Evolutionary conservation across 2,113 vertebrate genomes (phyloP).

Genomic region (Cacatua alba): DNA sequence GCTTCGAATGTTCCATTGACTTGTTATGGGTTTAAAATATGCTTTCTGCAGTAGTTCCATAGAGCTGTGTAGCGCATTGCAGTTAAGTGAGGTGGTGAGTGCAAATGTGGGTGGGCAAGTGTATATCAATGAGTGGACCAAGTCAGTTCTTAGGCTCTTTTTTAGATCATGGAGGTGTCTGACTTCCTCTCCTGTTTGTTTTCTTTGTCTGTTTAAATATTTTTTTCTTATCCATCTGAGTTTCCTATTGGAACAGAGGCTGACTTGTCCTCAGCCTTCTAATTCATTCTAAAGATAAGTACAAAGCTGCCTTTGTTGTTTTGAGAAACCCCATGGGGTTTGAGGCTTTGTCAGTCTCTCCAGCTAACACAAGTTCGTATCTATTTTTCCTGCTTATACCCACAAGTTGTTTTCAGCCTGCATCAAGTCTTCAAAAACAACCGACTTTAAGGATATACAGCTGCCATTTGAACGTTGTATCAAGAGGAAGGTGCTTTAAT

Average conservation of each 20-base stretch:
- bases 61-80: neutral
- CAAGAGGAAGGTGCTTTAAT: neutral
- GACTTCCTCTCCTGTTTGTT: neutral
- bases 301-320: neutral
- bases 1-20: neutral
- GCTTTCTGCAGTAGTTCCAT: neutral
- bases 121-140: neutral
- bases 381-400: neutral
- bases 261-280: neutral
- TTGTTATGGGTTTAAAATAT: rapidly evolving
- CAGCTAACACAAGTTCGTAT: neutral
- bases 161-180: neutral
- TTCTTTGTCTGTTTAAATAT: neutral
- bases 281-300: neutral
- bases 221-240: no score
- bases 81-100: neutral
- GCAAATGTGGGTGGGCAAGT: neutral
- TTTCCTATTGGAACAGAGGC: neutral
- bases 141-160: neutral
- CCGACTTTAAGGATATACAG: neutral
- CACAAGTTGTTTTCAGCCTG: neutral
- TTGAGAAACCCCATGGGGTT: neutral
- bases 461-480: neutral
- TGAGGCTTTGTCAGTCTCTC: neutral
- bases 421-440: neutral